These are phyloP conservation scores for Lepeophtheirus salmonis DNA, from an alignment of 1,140 invertebrate species.

Conservation along the genomic window DNA sequence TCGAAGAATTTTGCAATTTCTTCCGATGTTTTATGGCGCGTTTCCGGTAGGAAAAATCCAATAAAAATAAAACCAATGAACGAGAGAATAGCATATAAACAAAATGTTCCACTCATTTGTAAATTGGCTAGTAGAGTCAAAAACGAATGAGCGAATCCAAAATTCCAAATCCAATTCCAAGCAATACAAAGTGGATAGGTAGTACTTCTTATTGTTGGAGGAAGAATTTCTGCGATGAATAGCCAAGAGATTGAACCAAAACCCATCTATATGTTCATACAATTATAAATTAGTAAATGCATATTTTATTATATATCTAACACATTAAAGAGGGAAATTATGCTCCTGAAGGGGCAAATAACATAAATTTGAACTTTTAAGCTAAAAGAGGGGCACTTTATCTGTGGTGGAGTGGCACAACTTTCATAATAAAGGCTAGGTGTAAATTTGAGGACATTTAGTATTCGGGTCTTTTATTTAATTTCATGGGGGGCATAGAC, in stretches of 20 bases:
- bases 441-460: too few species aligned
- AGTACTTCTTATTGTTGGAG: not conserved
- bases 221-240: constrained; percentile 3
- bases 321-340: too few species aligned
- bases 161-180: constrained; percentile 5
- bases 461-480: too few species aligned
- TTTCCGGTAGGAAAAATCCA: constrained; percentile 3
- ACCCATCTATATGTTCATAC: too few species aligned
- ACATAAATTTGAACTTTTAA: too few species aligned
- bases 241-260: constrained; percentile 13
- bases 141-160: not conserved
- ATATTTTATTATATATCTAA: too few species aligned
- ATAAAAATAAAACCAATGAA: constrained; percentile 1
- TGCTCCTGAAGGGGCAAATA: too few species aligned
- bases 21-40: not conserved
- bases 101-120: not conserved
- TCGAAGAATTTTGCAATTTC: constrained; percentile 7
- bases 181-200: not conserved
- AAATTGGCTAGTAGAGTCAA: not conserved
- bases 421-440: too few species aligned
- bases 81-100: not conserved
- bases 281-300: too few species aligned
- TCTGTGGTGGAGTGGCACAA: too few species aligned
- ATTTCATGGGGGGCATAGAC: too few species aligned
- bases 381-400: too few species aligned